phyloP scores from a whole-genome alignment of 2,113 vertebrate species.

The Mellivora capensis region DNA sequence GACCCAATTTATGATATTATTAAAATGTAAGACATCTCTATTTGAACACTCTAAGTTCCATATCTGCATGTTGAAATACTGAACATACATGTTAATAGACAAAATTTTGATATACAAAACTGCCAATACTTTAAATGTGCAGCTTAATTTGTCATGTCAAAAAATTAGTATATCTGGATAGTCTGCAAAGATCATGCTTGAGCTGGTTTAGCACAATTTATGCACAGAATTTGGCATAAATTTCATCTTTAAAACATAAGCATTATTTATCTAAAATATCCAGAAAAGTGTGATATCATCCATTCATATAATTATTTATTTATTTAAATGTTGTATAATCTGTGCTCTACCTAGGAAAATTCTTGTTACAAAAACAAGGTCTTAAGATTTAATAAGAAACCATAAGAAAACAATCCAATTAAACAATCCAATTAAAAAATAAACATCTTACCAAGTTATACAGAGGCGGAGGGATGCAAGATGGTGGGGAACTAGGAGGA shows the following conservation, averaged over 20 bases:
- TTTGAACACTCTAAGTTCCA: background rate
- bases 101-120: background rate
- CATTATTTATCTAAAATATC: background rate
- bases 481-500: too few species aligned
- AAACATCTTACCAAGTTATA: background rate
- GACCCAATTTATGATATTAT: slow-evolving; percentile 3
- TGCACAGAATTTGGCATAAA: background rate
- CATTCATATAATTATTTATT: background rate
- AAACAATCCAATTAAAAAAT: background rate
- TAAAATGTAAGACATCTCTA: slow-evolving; percentile 18
- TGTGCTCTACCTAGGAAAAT: background rate
- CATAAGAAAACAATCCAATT: background rate
- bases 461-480: too few species aligned
- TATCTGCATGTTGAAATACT: background rate
- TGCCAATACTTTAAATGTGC: background rate
- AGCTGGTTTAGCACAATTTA: background rate
- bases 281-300: background rate
- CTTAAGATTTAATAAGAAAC: background rate
- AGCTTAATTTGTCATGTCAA: background rate
- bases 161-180: background rate
- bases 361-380: background rate
- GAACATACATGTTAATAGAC: background rate
- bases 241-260: background rate
- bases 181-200: background rate
- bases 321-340: background rate